Evolutionary conservation across 1,140 invertebrate genomes (phyloP).

Genomic region (Zaprionus inermis): DNA sequence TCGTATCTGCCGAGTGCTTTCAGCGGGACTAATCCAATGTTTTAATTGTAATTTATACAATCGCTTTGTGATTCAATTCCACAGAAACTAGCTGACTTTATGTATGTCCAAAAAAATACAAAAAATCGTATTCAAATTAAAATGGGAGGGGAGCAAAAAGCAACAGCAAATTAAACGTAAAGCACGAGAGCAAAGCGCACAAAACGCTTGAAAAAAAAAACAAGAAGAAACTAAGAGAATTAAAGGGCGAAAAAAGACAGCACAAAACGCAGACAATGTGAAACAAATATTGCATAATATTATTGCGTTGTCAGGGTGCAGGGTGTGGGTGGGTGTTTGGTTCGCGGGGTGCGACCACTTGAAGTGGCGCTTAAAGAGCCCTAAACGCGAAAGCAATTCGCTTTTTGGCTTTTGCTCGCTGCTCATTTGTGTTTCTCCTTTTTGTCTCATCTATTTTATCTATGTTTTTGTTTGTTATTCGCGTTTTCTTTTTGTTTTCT

Average conservation of each 20-base stretch:
- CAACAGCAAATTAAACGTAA: slow-evolving; percentile 61
- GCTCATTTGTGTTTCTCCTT: slow-evolving; percentile 28
- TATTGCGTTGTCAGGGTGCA: slow-evolving; percentile 44
- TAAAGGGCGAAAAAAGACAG: slow-evolving; percentile 7
- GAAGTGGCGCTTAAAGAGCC: slow-evolving; percentile 52
- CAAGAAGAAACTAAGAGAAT: slow-evolving; percentile 4
- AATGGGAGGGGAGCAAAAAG: slow-evolving; percentile 3
- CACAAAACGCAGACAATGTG: slow-evolving; percentile 44
- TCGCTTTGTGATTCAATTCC: not conserved
- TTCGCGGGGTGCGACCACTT: slow-evolving; percentile 17
- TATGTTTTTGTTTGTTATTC: not conserved
- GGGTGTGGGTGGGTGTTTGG: not conserved
- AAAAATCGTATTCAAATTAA: slow-evolving; percentile 39
- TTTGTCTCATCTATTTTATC: no score
- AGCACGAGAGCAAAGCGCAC: slow-evolving; percentile 36
- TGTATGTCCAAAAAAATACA: slow-evolving; percentile 15
- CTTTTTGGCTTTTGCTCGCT: slow-evolving; percentile 54
- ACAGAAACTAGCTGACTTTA: not conserved
- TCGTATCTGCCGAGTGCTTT: not conserved
- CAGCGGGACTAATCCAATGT: not conserved
- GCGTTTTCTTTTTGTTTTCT: not conserved
- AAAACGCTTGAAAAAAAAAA: not conserved
- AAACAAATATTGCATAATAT: slow-evolving; percentile 78
- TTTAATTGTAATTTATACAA: slow-evolving; percentile 5
- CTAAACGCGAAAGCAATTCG: slow-evolving; percentile 72